Evolutionary conservation across 2,113 vertebrate species (phyloP), one percentile per base, ranked within the genome.

Genomic region (Mungos mungo): DNA sequence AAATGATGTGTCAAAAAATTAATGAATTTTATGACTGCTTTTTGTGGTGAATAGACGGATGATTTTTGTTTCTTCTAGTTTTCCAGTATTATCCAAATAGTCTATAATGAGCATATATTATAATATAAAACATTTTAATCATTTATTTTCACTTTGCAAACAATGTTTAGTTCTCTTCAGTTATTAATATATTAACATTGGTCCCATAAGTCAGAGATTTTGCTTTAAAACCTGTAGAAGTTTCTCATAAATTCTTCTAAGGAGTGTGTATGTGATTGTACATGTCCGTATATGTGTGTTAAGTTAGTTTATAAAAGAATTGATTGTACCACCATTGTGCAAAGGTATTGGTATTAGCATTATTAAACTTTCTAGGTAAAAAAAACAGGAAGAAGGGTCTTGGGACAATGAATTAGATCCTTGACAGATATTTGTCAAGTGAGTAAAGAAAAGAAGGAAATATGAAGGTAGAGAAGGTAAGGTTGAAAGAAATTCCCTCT

Each of bases 131-230:
- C 29, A 35, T 19, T 60, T 60, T 63, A 68, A 41, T 83, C 23
- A 79, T 69, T 81, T 33, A 27, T 79, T 92, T 94, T 15, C 3
- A 89, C 77, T 93, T 96, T 66, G 6, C 89, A 94, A 89, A 23
- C 2, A 57, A 23, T 57, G 0, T 45, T 77, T 77, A 31, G 16
- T 77, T 47, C 41, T 77, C 5, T 71, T 66, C 2, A 33, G 7
- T 79, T 52, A 88, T 19, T 83, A 33, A 16, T 82, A 76, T 90
- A 52, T 83, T 52, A 31, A 83, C 83, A 54, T 68, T 76, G 7
- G 69, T 60, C 7, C 41, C 25, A 52, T 0, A 92, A 77, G 10
- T 14, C 21, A 13, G 47, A 86, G 0, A 65, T 63, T 71, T 96
- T 47, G 21, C 16, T 71, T 88, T 63, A 76, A 90, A 91, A 82